phyloP scores from a whole-genome alignment of 1,140 invertebrate species.

The Brachionus paranguensis region DNA sequence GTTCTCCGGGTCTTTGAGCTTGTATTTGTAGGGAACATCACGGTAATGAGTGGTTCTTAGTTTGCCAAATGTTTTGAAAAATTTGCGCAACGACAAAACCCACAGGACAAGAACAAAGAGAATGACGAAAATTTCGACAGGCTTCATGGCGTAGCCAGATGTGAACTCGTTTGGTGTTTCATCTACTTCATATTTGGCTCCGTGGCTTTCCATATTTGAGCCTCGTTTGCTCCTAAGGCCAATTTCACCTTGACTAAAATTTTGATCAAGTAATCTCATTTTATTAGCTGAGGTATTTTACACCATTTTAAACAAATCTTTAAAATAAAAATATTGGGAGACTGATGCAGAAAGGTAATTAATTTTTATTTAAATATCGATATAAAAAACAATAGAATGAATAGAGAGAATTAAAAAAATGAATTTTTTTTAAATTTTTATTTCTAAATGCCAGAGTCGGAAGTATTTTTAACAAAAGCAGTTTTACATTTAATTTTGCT shows the following conservation, averaged over 20 bases:
- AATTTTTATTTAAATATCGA: not conserved
- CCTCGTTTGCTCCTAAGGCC: not conserved
- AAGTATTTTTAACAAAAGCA: not conserved
- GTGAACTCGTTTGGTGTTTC: conserved; percentile 29
- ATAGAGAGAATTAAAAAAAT: not conserved
- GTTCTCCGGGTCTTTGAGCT: conserved; percentile 28
- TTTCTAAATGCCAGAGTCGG: not conserved
- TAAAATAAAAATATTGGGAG: not conserved
- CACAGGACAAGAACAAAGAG: not conserved
- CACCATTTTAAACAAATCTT: not conserved
- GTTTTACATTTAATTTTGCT: not conserved
- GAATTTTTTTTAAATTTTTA: not conserved
- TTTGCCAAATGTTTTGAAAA: conserved; percentile 23
- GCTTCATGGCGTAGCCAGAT: conserved; percentile 10
- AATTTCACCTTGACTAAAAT: not conserved
- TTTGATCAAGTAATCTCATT: not conserved
- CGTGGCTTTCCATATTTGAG: not conserved
- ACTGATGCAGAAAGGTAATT: not conserved
- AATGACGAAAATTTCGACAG: conserved; percentile 22
- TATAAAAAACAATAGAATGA: not conserved
- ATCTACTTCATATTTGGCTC: not conserved
- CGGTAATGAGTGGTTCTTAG: conserved; percentile 38
- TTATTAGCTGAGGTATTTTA: not conserved
- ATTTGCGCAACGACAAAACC: conserved; percentile 3
- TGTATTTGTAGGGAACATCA: conserved; percentile 33